Percentiles rank a stretch among this genome's conserved stretches.
Evolutionary conservation across 2,888 invertebrate genomes (phyloP).

Genomic region (Microdon myrmicae): DNA sequence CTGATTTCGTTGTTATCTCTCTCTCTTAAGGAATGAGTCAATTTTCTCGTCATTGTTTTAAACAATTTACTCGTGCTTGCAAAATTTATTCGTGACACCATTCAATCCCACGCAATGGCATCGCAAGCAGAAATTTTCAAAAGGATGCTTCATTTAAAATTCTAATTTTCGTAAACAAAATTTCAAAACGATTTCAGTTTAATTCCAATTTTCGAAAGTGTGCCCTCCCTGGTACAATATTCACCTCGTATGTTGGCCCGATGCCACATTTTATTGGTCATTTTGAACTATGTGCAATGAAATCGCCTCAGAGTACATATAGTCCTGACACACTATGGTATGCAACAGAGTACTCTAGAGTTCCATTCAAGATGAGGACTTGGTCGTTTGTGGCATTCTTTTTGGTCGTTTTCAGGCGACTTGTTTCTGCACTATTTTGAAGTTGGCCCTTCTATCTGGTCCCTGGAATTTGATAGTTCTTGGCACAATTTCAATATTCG

Average conservation of each 20-base stretch:
- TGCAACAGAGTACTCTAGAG: slow-evolving; percentile 32
- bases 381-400: slow-evolving; percentile 23
- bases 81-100: no score
- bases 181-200: slow-evolving; percentile 53
- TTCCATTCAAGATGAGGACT: slow-evolving; percentile 21
- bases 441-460: no score
- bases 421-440: neutral
- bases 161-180: slow-evolving; percentile 50
- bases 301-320: no score
- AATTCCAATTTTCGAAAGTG: slow-evolving; percentile 50
- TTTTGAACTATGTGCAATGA: slow-evolving; percentile 41
- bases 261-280: slow-evolving; percentile 40
- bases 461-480: no score
- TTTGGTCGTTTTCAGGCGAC: slow-evolving; percentile 9
- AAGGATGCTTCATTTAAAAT: slow-evolving; percentile 50
- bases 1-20: no score
- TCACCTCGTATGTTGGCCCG: neutral
- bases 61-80: no score
- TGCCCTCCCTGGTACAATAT: neutral
- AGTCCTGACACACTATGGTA: slow-evolving; percentile 38
- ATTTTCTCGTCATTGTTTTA: no score
- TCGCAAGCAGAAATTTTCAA: no score
- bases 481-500: slow-evolving; percentile 27
- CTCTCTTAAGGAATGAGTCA: no score
- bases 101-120: no score